Evolutionary conservation across 1,140 invertebrate species (phyloP).

Genomic region (Teleopsis dalmanni): DNA sequence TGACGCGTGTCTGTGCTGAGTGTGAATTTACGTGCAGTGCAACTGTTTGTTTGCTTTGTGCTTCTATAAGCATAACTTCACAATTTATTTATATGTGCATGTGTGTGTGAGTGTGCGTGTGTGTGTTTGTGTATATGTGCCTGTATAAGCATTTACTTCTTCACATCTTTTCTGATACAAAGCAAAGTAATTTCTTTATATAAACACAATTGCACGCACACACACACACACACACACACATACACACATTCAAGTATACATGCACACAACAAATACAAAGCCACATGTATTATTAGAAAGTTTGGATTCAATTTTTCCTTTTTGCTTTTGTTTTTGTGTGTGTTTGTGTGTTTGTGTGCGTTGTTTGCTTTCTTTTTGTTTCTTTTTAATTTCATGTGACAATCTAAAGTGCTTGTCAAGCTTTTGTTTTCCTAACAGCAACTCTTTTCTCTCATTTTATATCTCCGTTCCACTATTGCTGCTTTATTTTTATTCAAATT

Average conservation of each 20-base stretch:
- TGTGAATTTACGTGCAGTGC: too few relatives aligned
- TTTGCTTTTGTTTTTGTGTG: neutral
- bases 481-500: conserved; percentile 12
- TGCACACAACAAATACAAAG: neutral
- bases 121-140: neutral
- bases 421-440: too few relatives aligned
- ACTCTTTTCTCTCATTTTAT: too few relatives aligned
- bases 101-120: neutral
- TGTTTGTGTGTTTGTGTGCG: neutral
- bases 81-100: neutral
- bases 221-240: neutral
- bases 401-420: too few relatives aligned
- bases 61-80: too few relatives aligned
- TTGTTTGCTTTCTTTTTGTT: neutral
- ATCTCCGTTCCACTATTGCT: too few relatives aligned
- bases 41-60: too few relatives aligned
- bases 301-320: neutral
- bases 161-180: too few relatives aligned
- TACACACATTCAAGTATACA: neutral
- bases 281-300: neutral
- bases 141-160: neutral
- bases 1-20: too few relatives aligned
- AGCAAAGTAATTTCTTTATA: too few relatives aligned
- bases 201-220: neutral
- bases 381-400: too few relatives aligned